Evolutionary conservation across 2,888 invertebrate species (phyloP).

Genomic region (Trisateles emortualis): DNA sequence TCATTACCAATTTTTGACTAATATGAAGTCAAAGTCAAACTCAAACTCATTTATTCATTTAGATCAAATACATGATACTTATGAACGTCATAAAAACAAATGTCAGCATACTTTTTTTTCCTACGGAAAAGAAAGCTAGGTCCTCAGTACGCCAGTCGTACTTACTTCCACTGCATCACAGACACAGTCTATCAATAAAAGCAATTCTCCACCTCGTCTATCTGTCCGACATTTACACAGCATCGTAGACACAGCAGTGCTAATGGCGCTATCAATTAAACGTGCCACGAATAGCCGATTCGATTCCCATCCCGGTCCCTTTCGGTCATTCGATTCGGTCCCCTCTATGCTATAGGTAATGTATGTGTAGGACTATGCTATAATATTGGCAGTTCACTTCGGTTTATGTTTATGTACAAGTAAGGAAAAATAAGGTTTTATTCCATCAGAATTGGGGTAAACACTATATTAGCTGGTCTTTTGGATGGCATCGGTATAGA

Average conservation of each 20-base stretch:
- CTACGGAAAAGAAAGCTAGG: too few species aligned
- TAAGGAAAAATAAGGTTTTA: not conserved
- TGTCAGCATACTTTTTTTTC: too few species aligned
- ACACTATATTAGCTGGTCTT: too few species aligned
- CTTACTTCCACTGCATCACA: too few species aligned
- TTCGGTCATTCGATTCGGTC: constrained; percentile 61
- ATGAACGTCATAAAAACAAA: too few species aligned
- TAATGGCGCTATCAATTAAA: constrained; percentile 81
- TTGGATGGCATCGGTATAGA: too few species aligned
- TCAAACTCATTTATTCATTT: too few species aligned
- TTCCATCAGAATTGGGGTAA: not conserved
- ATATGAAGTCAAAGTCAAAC: too few species aligned
- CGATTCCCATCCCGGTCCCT: constrained; percentile 65
- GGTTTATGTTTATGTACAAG: not conserved
- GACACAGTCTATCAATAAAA: not conserved
- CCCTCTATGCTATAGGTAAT: constrained; percentile 20
- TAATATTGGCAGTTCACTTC: not conserved
- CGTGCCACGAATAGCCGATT: constrained; percentile 71
- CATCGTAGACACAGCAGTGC: constrained; percentile 37
- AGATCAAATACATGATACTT: too few species aligned
- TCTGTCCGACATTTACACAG: constrained; percentile 3
- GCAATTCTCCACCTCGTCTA: not conserved
- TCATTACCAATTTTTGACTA: too few species aligned
- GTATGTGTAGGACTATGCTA: constrained; percentile 11
- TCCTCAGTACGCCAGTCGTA: too few species aligned